phyloP scores from a whole-genome alignment of 1,140 invertebrate genomes.

The Pseudobourletiella spinata region DNA sequence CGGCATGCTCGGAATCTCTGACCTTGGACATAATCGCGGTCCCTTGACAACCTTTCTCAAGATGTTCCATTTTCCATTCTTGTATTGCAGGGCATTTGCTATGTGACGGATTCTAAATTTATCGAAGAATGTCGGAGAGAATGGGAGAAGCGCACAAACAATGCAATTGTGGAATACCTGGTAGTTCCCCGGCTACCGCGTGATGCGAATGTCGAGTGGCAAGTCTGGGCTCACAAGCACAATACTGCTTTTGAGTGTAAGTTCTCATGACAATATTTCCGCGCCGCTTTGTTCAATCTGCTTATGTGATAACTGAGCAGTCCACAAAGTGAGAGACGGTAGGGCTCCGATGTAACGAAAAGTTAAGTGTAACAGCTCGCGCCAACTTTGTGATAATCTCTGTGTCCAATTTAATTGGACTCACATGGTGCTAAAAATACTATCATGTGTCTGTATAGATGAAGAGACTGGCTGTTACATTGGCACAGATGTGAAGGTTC shows the following conservation, averaged over 20 bases:
- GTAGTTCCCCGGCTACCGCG: conserved; percentile 69
- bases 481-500: conserved; percentile 44
- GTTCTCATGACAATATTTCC: conserved; percentile 36
- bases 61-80: too few species aligned
- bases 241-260: conserved; percentile 78
- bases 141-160: conserved; percentile 74
- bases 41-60: too few species aligned
- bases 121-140: conserved; percentile 62
- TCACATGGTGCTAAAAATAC: conserved; percentile 24
- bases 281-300: too few species aligned
- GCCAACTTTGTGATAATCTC: too few species aligned
- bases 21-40: too few species aligned
- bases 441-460: too few species aligned
- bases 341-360: too few species aligned
- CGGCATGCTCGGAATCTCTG: too few species aligned
- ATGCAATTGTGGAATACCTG: conserved; percentile 75
- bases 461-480: conserved; percentile 78
- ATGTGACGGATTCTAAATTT: conserved; percentile 58
- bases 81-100: conserved; percentile 72
- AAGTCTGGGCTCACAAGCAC: conserved; percentile 76
- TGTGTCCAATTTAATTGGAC: too few species aligned
- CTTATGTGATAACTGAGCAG: too few species aligned
- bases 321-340: too few species aligned
- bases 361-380: too few species aligned
- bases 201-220: conserved; percentile 79